Conservation (phyloP, 2,113 vertebrate species). For the Shinisaurus crocodilurus region DNA sequence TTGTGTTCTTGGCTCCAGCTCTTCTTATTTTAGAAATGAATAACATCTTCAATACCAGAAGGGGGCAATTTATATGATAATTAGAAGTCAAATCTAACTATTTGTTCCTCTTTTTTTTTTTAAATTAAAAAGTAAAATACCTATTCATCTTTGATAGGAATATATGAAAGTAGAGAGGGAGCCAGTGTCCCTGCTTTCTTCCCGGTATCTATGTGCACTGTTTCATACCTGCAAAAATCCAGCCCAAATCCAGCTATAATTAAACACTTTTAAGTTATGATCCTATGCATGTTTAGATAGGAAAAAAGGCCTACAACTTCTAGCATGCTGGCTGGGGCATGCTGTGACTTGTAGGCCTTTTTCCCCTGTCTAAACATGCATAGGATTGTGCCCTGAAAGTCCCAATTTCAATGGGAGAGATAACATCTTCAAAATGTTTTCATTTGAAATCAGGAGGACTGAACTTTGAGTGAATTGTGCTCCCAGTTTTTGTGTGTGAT, state of each 20-base stretch:
- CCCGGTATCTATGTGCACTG: neutral
- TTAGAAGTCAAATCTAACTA: neutral
- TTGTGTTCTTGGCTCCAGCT: neutral
- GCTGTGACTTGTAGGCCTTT: too few species aligned
- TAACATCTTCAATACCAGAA: neutral
- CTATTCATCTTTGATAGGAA: neutral
- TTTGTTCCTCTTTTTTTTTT: neutral
- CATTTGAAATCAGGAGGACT: neutral
- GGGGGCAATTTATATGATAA: neutral
- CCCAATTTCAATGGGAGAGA: neutral
- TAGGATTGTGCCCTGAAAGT: too few species aligned
- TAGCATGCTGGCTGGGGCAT: too few species aligned
- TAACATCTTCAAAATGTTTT: neutral
- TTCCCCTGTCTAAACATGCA: too few species aligned
- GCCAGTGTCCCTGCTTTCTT: neutral
- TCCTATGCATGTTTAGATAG: too few species aligned
- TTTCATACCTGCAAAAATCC: neutral
- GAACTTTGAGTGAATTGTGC: neutral
- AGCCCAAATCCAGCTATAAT: neutral
- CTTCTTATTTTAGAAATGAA: neutral
- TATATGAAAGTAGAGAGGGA: neutral
- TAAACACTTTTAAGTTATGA: neutral
- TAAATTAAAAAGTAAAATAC: neutral
- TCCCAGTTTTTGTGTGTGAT: neutral
- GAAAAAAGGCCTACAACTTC: too few species aligned